Conservation (phyloP, 2,888 invertebrate genomes). For the Acheta domesticus region DNA sequence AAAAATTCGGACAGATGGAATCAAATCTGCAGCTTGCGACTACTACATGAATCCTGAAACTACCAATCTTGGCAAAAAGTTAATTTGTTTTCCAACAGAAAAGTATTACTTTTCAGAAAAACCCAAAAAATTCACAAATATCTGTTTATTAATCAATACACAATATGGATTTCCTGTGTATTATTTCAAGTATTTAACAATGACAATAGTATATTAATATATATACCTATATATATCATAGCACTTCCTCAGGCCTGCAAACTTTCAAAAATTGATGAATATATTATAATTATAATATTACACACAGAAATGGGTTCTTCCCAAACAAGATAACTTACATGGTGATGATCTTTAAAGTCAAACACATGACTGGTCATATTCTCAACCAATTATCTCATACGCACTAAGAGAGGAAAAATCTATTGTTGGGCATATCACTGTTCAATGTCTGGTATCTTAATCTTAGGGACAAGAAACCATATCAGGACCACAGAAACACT, state of each 20-base stretch:
- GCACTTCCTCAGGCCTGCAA: background rate
- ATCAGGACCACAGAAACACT: slow-evolving; percentile 7
- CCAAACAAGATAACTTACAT: background rate
- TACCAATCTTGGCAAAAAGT: too few species aligned
- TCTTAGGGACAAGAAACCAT: background rate
- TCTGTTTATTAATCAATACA: slow-evolving; percentile 18
- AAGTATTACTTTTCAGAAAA: background rate
- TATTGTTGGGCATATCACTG: background rate
- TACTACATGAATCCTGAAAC: too few species aligned
- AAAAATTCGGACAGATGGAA: too few species aligned
- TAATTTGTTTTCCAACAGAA: background rate
- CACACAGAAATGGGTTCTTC: background rate
- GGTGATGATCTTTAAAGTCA: background rate
- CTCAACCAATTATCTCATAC: slow-evolving; percentile 18
- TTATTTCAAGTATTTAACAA: background rate
- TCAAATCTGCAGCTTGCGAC: too few species aligned
- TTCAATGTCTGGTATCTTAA: background rate
- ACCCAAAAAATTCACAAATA: background rate
- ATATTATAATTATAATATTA: background rate
- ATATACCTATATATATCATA: background rate
- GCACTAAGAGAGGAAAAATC: background rate
- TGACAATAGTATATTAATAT: background rate
- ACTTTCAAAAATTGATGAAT: background rate
- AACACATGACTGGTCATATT: slow-evolving; percentile 7
- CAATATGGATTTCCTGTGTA: slow-evolving; percentile 18